Evolutionary conservation across 1,140 invertebrate genomes (phyloP).

Genomic region (Neuroterus valhalla): DNA sequence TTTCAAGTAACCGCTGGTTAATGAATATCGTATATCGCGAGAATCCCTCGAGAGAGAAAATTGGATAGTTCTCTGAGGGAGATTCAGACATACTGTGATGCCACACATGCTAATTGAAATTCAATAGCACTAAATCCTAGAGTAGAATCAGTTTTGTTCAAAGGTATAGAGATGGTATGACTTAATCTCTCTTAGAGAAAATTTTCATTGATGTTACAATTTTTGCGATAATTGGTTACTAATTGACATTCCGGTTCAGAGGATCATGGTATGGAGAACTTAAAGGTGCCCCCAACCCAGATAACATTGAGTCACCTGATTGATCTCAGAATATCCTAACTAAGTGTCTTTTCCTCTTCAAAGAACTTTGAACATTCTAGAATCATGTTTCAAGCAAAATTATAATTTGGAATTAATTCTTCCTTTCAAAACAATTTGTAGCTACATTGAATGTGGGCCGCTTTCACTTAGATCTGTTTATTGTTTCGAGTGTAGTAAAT

Average conservation of each 20-base stretch:
- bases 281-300: not conserved
- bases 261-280: not conserved
- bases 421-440: no score
- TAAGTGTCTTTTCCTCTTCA: not conserved
- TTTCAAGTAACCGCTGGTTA: not conserved
- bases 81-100: constrained; percentile 5
- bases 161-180: not conserved
- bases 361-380: constrained; percentile 2
- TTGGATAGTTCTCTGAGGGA: constrained; percentile 2
- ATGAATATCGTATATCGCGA: not conserved
- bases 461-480: no score
- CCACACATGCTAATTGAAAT: constrained; percentile 7
- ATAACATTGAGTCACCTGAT: constrained; percentile 20
- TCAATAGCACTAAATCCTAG: constrained; percentile 24
- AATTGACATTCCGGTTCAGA: not conserved
- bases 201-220: constrained; percentile 8
- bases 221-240: not conserved
- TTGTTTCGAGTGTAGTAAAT: no score
- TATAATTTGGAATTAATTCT: not conserved
- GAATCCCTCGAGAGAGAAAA: not conserved
- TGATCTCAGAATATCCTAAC: constrained; percentile 3
- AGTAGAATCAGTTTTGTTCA: constrained; percentile 1
- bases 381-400: not conserved
- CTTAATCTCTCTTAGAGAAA: not conserved
- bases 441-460: no score